These are phyloP conservation scores for Latrodectus geometricus DNA, from an alignment of 1,140 invertebrate genomes.

Conservation along the genomic window DNA sequence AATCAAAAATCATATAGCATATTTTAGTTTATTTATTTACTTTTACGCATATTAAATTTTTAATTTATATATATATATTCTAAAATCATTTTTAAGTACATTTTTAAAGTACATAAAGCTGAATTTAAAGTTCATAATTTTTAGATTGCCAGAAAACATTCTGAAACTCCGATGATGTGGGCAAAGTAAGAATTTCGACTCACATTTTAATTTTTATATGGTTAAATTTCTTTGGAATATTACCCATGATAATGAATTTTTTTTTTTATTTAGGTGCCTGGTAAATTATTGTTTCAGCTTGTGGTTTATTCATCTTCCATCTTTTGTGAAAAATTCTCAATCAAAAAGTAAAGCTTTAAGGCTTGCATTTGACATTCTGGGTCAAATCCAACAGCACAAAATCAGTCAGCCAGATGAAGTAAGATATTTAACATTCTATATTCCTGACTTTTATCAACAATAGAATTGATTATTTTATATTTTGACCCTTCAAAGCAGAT, in stretches of 20 bases:
- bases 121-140: conserved; percentile 38
- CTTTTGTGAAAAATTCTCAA: conserved; percentile 74
- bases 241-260: neutral
- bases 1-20: too few species aligned
- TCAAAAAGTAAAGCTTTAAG: conserved; percentile 80
- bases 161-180: conserved; percentile 84
- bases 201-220: neutral
- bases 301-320: conserved; percentile 96
- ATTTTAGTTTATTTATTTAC: too few species aligned
- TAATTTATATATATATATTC: too few species aligned
- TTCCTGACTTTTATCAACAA: too few species aligned
- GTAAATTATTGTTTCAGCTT: conserved; percentile 79
- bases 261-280: conserved; percentile 67
- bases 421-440: conserved; percentile 56
- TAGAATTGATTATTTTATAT: too few species aligned
- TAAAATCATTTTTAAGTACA: too few species aligned
- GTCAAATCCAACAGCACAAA: conserved; percentile 83
- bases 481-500: too few species aligned
- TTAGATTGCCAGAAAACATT: conserved; percentile 77
- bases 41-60: too few species aligned
- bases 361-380: conserved; percentile 87
- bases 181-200: conserved; percentile 77
- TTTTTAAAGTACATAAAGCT: too few species aligned
- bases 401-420: conserved; percentile 91
- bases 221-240: neutral